Evolutionary conservation across 2,113 vertebrate species (phyloP), one percentile per base, ranked within the genome.

Genomic region (Nothoprocta pentlandii): DNA sequence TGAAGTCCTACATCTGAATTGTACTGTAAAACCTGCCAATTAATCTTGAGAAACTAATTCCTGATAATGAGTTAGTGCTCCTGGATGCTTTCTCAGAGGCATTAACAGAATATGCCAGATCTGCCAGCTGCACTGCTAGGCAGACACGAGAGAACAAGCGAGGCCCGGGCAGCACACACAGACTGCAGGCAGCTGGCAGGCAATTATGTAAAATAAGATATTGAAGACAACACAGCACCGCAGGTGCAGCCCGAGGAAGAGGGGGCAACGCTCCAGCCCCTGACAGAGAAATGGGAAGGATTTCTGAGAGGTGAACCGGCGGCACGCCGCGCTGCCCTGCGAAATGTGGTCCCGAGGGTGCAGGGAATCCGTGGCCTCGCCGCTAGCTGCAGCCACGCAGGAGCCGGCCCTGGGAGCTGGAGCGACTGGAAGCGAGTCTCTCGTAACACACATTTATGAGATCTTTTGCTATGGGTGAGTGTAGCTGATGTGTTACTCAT

Each of bases 41-140:
- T 91, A 62, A 85, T 93, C 92, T 92, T 88, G 39, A 76, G 66
- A 92, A 84, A 59, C 16, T 59, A 83, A 84, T 68, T 84, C 42
- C 90, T 94, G 49, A 34, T 95, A 94, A 96, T 82, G 81, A 89
- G 59, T 80, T 88, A 44, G 63, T 87, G n/a, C 90, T 91, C 73
- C 70, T 95, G 42, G 70, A 51, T 86, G 54, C 36, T 90, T 95
- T 85, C 77, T 80, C 77, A 69, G 68, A 63, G 44, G 68, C 67
- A 83, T 75, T 90, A 83, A 59, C 59, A 75, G 9, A 56, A 87
- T 9, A 44, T 93, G 87, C 77, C 82, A 95, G 71, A 89, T 74
- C 47, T 87, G 61, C 47, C 75, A 96, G 80, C 71, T 90, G 93
- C 53, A 41, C 64, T 87, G 59, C 82, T 89, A 75, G 89, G 80